Conservation (phyloP, 2,888 invertebrate genomes). For the Julus scanicus region DNA sequence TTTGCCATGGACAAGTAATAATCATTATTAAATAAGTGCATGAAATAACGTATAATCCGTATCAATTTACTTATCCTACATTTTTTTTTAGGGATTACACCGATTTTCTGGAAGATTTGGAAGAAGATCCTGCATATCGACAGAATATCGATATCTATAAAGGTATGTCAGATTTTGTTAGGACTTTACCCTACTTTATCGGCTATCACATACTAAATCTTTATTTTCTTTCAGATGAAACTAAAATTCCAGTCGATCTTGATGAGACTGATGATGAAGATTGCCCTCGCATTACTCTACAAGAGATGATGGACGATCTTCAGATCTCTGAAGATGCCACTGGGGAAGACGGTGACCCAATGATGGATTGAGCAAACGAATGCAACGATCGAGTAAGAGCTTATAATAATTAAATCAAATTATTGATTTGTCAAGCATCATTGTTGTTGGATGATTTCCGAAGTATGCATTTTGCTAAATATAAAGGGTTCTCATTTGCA, state of each 20-base stretch:
- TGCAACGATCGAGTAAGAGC: too few relatives aligned
- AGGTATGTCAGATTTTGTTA: conserved; percentile 62
- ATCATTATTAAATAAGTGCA: background rate
- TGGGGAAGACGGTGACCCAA: conserved; percentile 53
- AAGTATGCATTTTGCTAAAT: too few relatives aligned
- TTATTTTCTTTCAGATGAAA: conserved; percentile 51
- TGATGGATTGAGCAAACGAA: conserved; percentile 52
- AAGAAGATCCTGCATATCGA: conserved; percentile 90
- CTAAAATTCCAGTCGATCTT: conserved; percentile 64
- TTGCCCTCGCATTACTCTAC: conserved; percentile 82
- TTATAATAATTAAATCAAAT: too few relatives aligned
- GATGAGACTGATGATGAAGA: conserved; percentile 71
- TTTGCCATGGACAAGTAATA: conserved; percentile 65
- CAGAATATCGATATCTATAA: conserved; percentile 93
- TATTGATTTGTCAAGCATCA: too few relatives aligned
- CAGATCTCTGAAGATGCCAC: conserved; percentile 75
- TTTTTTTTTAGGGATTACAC: conserved; percentile 81
- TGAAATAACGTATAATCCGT: background rate
- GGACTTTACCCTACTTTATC: background rate
- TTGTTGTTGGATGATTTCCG: too few relatives aligned
- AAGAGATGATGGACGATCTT: conserved; percentile 94
- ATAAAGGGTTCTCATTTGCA: too few relatives aligned
- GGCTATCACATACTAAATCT: conserved; percentile 52
- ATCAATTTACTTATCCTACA: background rate
- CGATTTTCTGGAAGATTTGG: conserved; percentile 96